A percentile compares a stretch with the other conserved stretches of the same genome.
These are phyloP conservation scores for Dryocosmus kuriphilus DNA, from an alignment of 2,888 invertebrate genomes.

Conservation along the genomic window DNA sequence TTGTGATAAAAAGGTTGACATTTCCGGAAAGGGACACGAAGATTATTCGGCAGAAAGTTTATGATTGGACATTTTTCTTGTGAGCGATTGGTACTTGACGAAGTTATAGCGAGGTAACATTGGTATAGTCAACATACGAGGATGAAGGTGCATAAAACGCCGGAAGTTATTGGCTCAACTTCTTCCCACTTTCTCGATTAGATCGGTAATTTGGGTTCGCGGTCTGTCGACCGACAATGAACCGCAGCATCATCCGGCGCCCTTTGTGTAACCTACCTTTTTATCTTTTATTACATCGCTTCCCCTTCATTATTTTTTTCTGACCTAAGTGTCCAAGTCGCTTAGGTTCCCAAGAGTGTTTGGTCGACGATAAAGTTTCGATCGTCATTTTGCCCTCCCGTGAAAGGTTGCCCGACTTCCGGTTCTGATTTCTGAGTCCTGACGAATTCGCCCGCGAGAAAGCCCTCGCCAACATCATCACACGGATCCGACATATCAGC, in stretches of 20 bases:
- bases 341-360: slow-evolving; percentile 40
- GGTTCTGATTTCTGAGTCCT: slow-evolving; percentile 57
- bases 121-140: neutral
- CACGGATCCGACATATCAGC: neutral
- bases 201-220: slow-evolving; percentile 56
- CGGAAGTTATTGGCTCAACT: slow-evolving; percentile 52
- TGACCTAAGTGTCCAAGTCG: slow-evolving; percentile 35
- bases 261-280: slow-evolving; percentile 55
- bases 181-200: slow-evolving; percentile 52
- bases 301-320: slow-evolving; percentile 42
- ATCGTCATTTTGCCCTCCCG: slow-evolving; percentile 45
- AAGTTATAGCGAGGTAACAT: neutral
- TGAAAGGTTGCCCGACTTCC: slow-evolving; percentile 62
- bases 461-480: slow-evolving; percentile 31
- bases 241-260: slow-evolving; percentile 64
- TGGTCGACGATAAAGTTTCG: slow-evolving; percentile 51
- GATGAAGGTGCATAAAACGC: slow-evolving; percentile 34
- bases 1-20: neutral
- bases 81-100: neutral
- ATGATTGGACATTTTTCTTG: slow-evolving; percentile 4
- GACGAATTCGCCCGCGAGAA: slow-evolving; percentile 33
- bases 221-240: slow-evolving; percentile 52
- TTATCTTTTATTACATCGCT: slow-evolving; percentile 57
- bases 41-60: neutral
- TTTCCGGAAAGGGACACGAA: neutral